These are phyloP conservation scores for Zapornia atra DNA, from an alignment of 2,113 vertebrate genomes.

Conservation along the genomic window DNA sequence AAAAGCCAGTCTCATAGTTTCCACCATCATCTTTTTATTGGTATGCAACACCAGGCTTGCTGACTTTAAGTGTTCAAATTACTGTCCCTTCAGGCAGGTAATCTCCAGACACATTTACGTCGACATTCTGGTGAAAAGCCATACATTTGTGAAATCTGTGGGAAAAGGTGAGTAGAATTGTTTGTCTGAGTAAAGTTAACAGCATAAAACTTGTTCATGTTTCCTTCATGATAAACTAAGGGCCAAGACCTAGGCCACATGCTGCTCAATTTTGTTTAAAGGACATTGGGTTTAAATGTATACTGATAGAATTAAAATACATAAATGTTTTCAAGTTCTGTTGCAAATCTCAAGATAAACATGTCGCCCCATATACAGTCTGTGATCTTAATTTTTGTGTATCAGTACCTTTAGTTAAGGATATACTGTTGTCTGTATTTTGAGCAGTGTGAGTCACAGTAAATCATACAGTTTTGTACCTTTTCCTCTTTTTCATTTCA, in stretches of 20 bases:
- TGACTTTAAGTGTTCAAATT: conserved; percentile 14
- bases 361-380: not conserved
- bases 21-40: not conserved
- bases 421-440: not conserved
- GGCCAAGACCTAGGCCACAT: not conserved
- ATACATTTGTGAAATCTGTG: conserved; percentile 97
- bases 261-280: not conserved
- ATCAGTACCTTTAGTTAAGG: not conserved
- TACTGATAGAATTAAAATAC: not conserved
- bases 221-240: not conserved
- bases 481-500: not conserved
- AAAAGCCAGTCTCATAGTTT: not conserved
- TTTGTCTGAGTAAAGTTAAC: not conserved
- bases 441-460: not conserved
- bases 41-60: not conserved
- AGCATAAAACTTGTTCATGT: not conserved
- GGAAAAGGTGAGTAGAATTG: conserved; percentile 87
- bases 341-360: not conserved
- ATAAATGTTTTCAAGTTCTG: not conserved
- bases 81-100: conserved; percentile 85
- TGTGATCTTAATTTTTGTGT: not conserved
- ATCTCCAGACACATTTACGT: conserved; percentile 94
- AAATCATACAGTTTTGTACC: not conserved
- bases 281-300: not conserved
- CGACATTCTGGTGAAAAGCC: conserved; percentile 97